Conservation (phyloP, 2,888 invertebrate species). For the Lottia gigantea region DNA sequence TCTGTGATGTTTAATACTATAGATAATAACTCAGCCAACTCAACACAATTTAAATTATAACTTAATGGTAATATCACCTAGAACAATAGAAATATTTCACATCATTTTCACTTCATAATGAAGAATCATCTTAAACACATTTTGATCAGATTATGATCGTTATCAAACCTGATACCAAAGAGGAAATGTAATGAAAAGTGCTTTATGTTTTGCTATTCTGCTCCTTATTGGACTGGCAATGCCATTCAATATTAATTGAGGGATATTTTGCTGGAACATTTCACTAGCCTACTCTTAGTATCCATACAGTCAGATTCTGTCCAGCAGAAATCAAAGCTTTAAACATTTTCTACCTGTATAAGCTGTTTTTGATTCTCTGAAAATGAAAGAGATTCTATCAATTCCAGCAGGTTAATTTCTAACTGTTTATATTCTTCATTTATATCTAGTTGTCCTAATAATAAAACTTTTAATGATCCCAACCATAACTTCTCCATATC, state of each 20-base stretch:
- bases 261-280: too few relatives aligned
- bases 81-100: neutral
- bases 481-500: slow-evolving; percentile 52
- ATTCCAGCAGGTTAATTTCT: neutral
- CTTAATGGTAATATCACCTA: neutral
- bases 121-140: too few relatives aligned
- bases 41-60: neutral
- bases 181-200: too few relatives aligned
- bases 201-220: too few relatives aligned
- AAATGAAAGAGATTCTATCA: neutral
- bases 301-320: too few relatives aligned
- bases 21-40: neutral
- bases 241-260: too few relatives aligned
- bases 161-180: too few relatives aligned
- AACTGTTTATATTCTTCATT: slow-evolving; percentile 13
- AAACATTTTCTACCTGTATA: neutral
- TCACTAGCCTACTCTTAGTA: too few relatives aligned
- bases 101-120: too few relatives aligned
- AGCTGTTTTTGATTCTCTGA: neutral
- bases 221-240: too few relatives aligned
- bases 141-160: too few relatives aligned
- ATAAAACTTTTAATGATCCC: slow-evolving; percentile 41
- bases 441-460: slow-evolving; percentile 32
- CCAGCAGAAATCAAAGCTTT: too few relatives aligned
- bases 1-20: neutral